Evolutionary conservation across 2,797 vertebrate species (phyloP).

Genomic region (Pogoniulus pusillus): DNA sequence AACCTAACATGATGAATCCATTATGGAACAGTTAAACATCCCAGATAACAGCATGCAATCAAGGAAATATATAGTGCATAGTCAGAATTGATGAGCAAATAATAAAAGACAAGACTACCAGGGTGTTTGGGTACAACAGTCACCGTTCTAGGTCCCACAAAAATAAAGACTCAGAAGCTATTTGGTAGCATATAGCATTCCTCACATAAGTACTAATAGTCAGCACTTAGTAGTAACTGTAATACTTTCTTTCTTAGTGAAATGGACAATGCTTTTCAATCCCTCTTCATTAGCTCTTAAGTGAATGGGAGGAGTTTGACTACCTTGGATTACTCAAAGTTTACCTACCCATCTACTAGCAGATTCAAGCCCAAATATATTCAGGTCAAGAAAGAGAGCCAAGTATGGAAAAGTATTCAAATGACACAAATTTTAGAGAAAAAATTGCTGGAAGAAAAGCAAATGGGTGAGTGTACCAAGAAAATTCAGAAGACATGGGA

Average conservation of each 20-base stretch:
- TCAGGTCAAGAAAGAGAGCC: not conserved
- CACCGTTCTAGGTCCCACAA: not conserved
- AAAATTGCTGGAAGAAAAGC: not conserved
- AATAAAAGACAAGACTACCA: not conserved
- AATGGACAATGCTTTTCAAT: not conserved
- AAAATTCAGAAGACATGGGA: not conserved
- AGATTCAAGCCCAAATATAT: not conserved
- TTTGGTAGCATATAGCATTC: not conserved
- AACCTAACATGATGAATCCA: not conserved
- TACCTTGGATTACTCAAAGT: not conserved
- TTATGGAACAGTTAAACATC: not conserved
- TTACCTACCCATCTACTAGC: not conserved
- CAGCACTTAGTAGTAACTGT: not conserved
- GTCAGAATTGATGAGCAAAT: not conserved
- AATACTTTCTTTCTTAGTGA: not conserved
- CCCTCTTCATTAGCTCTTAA: not conserved
- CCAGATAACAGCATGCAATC: not conserved
- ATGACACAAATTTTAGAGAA: not conserved
- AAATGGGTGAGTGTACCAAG: not conserved
- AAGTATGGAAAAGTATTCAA: not conserved
- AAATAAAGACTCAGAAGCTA: not conserved
- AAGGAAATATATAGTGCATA: not conserved
- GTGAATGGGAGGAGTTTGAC: not conserved
- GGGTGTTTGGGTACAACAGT: not conserved
- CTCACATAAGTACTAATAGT: not conserved